These are phyloP conservation scores for Enteromius trimaculatus DNA, from an alignment of 2,797 vertebrate species.

Conservation along the genomic window DNA sequence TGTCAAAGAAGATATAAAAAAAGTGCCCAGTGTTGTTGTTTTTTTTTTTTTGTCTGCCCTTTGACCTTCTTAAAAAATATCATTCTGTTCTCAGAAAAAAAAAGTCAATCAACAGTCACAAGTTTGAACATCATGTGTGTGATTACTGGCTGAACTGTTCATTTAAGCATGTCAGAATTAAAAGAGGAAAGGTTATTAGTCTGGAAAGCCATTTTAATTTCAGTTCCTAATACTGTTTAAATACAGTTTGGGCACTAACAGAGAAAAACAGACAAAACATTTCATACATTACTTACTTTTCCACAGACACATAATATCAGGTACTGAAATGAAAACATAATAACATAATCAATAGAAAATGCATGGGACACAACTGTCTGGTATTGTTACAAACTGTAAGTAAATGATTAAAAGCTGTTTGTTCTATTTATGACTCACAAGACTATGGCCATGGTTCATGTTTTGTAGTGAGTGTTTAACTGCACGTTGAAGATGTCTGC, in stretches of 20 bases:
- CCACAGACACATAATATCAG: neutral
- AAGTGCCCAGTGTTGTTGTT: neutral
- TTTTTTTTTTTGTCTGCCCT: neutral
- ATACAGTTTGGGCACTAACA: neutral
- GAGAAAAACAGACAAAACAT: neutral
- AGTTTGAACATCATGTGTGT: neutral
- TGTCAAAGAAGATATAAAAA: neutral
- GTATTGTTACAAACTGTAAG: neutral
- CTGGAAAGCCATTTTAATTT: neutral
- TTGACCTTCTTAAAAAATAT: neutral
- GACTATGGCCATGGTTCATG: neutral
- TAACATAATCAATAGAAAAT: neutral
- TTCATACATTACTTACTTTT: neutral
- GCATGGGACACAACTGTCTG: neutral
- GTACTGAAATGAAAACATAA: neutral
- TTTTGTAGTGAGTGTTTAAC: neutral
- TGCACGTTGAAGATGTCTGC: conserved; percentile 7
- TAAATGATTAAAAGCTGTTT: neutral
- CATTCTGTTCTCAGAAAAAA: neutral
- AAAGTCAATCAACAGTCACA: neutral
- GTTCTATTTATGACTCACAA: neutral
- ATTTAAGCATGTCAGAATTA: neutral
- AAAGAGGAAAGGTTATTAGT: neutral
- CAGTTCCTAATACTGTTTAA: neutral
- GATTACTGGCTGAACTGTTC: neutral